Base-by-base conservation (phyloP, 2,113 vertebrate genomes). In the Galemys pyrenaicus region DNA sequence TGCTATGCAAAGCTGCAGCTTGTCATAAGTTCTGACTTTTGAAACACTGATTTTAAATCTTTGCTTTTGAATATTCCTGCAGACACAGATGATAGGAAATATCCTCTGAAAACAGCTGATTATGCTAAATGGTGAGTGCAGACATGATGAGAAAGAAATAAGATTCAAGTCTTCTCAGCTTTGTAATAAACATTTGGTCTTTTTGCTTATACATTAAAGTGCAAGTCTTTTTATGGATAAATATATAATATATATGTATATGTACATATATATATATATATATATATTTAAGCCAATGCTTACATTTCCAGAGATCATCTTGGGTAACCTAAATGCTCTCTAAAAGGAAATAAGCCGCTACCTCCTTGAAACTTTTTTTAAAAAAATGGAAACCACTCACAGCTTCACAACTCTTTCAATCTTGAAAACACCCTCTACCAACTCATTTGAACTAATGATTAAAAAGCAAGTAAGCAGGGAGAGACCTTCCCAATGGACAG, bases 51-150 rank as follows among this genome's bases (percentile, higher is more conserved):
- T 58, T 87, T 88, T 81, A 73, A 94, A 93, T 77, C 79, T 41
- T 41, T 62, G 49, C 74, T 65, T n/a, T 46, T 88, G 79, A 84
- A 11, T 79, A 49, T 89, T 68, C 19, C 32, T 41, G n/a, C 77
- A 92, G 67, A 86, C 70, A 87, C 80, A 94, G 84, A 95, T 64
- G 73, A 67, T n/a, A 73, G 56, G 37, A 94, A 68, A n/a, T 51
- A 68, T 80, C 51, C 22, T 51, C 67, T 58, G 37, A 56, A 35
- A 89, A 81, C 73, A 51, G 62, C 82, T 82, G 64, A 91, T 44
- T 87, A 41, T 9, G 85, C 54, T 64, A 19, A 30, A 74, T 58
- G 51, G 39, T 35, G 15, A 71, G 56, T 17, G 92, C n/a, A 91
- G 46, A 89, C 91, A 22, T 79, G 49, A 93, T 39, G 90, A 95